Evolutionary conservation across 2,797 vertebrate genomes (phyloP), one percentile per base, ranked within the genome.

Genomic region (Uromys caudimaculatus): DNA sequence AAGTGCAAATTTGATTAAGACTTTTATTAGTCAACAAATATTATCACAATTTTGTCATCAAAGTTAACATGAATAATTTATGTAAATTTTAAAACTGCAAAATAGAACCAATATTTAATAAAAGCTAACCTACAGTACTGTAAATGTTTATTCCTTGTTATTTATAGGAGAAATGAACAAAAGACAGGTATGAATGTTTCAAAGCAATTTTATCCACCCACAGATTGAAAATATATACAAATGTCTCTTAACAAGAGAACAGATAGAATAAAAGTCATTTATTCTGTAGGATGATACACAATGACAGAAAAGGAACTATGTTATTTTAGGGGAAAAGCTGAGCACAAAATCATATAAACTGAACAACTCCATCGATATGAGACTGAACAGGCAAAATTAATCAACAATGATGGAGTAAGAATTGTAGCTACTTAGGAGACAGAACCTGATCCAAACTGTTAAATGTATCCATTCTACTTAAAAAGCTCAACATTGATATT

Each of bases 1-100:
- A 64, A 93, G 83, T 21, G 38, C 17, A 93, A 94, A 94, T 81
- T 12, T 41, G 64, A 38, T 69, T 54, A 88, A 94, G 54, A 78
- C 17, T 87, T 93, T 35, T 12, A 35, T 87, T 91, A 29, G 35
- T 83, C 47, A 89, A 93, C 41, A 94, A 91, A 90, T 89, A 47
- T 24, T 90, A 90, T 89, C 5, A 81, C 11, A 69, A 4, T 92
- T 94, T 93, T 91, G 52, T 79, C 90, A 91, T n/a, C 11, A 52
- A 11, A n/a, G n/a, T 75, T 93, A 89, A 58, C 1, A 47, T 75
- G 4, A 67, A 24, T 89, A 58, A 77, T 62, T 82, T 93, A 91
- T 24, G 60, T 67, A 64, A 79, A 60, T 35, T 94, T 3, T n/a
- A 41, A 41, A 75, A 21, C 54, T 50, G 60, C 13, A 79, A 92